Conservation (phyloP, 30 jellyfish, hydroid and myxozoan species). For the Calvadosia cruxmelitensis region DNA sequence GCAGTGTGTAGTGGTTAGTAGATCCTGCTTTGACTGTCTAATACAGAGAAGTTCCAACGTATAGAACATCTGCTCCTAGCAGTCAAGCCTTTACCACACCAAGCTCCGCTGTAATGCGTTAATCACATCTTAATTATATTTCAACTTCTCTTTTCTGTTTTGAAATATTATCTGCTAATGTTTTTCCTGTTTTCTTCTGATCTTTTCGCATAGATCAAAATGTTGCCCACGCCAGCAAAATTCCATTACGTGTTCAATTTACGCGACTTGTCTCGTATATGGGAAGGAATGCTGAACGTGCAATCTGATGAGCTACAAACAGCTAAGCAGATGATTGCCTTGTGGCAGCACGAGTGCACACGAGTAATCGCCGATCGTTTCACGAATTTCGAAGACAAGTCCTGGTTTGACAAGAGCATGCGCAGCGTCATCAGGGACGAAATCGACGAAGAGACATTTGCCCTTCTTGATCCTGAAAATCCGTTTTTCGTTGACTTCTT, state of each 20-base stretch:
- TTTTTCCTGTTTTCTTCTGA: too few relatives aligned
- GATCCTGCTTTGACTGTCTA: too few relatives aligned
- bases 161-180: too few relatives aligned
- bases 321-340: slow-evolving; percentile 28
- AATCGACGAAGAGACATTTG: slow-evolving; percentile 37
- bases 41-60: too few relatives aligned
- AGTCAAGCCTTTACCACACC: too few relatives aligned
- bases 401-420: slow-evolving; percentile 51
- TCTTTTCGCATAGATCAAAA: slow-evolving; percentile 37
- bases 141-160: too few relatives aligned
- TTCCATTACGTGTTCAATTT: slow-evolving; percentile 87
- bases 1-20: too few relatives aligned
- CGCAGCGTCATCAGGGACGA: slow-evolving; percentile 31
- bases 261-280: slow-evolving; percentile 91
- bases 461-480: slow-evolving; percentile 32
- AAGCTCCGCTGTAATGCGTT: too few relatives aligned
- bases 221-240: slow-evolving; percentile 97
- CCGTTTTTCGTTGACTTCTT: slow-evolving; percentile 88
- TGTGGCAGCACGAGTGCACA: slow-evolving; percentile 83
- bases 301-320: slow-evolving; percentile 25
- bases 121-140: too few relatives aligned
- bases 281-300: slow-evolving; percentile 97
- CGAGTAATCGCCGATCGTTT: slow-evolving; percentile 91
- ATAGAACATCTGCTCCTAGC: too few relatives aligned
- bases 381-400: slow-evolving; percentile 49